A percentile compares a stretch with the other conserved stretches of the same genome.
Conservation (phyloP, 2,113 vertebrate species). For the Cairina moschata region DNA sequence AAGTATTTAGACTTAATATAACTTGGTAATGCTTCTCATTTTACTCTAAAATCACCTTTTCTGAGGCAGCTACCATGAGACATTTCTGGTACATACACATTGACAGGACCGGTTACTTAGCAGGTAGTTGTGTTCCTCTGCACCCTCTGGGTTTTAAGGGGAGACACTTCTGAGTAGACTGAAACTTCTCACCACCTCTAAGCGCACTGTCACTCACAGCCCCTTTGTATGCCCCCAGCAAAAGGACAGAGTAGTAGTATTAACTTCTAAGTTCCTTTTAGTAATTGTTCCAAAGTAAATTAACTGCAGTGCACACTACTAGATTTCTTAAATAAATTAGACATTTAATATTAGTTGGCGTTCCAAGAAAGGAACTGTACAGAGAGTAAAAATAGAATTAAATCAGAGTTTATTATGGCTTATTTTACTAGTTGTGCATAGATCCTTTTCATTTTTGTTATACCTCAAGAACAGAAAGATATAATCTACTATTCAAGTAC, state of each 20-base stretch:
- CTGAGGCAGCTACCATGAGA: neutral
- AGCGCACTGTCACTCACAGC: neutral
- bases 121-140: neutral
- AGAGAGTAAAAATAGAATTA: neutral
- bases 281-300: constrained; percentile 39
- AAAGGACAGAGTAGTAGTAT: neutral
- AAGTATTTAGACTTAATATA: neutral
- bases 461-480: neutral
- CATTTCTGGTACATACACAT: neutral
- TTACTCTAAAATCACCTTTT: neutral
- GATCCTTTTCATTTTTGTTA: neutral
- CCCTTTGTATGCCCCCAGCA: neutral
- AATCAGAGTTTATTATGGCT: neutral
- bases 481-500: neutral
- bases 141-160: neutral
- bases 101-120: neutral
- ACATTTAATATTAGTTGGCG: neutral
- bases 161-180: fast-evolving
- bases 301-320: neutral
- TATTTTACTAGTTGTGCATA: neutral
- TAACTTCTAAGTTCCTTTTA: neutral
- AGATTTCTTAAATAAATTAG: constrained; percentile 29
- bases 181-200: neutral
- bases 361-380: neutral
- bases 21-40: neutral